Conservation (phyloP, 2,113 vertebrate genomes). For the Phycodurus eques region DNA sequence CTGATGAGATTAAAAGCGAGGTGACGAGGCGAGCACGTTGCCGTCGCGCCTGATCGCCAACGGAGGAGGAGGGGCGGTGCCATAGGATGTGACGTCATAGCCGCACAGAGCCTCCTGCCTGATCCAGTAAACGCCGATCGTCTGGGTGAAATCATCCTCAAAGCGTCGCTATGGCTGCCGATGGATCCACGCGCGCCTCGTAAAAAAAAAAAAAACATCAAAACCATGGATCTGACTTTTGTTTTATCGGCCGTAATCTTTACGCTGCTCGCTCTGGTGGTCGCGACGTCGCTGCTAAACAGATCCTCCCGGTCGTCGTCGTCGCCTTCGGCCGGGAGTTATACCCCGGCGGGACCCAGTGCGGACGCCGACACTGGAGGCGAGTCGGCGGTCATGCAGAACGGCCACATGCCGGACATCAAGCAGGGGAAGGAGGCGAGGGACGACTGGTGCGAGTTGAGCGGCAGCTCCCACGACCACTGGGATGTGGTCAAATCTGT, state of each 20-base stretch:
- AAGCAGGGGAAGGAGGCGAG: constrained; percentile 8
- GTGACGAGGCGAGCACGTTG: constrained; percentile 36
- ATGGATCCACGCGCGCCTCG: not conserved
- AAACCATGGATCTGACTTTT: constrained; percentile 45
- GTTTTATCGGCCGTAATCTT: constrained; percentile 51
- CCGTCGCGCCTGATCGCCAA: constrained; percentile 24
- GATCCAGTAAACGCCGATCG: constrained; percentile 17
- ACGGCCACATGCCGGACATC: constrained; percentile 39
- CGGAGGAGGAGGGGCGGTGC: constrained; percentile 6
- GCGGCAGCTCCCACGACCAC: constrained; percentile 63
- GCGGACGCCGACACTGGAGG: constrained; percentile 6
- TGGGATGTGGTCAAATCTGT: constrained; percentile 70
- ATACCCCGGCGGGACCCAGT: constrained; percentile 16
- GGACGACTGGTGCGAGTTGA: constrained; percentile 60
- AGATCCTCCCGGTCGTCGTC: constrained; percentile 20
- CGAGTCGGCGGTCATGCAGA: constrained; percentile 14
- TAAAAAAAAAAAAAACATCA: not conserved
- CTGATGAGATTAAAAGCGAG: constrained; percentile 49
- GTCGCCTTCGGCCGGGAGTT: constrained; percentile 15
- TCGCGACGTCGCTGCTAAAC: constrained; percentile 56
- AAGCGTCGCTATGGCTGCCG: constrained; percentile 1
- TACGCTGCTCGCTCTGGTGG: constrained; percentile 65
- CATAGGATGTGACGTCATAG: constrained; percentile 50
- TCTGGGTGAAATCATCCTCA: constrained; percentile 28
- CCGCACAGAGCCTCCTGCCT: constrained; percentile 11